phyloP scores from a whole-genome alignment of 2,797 vertebrate species.

The Psittacula echo region DNA sequence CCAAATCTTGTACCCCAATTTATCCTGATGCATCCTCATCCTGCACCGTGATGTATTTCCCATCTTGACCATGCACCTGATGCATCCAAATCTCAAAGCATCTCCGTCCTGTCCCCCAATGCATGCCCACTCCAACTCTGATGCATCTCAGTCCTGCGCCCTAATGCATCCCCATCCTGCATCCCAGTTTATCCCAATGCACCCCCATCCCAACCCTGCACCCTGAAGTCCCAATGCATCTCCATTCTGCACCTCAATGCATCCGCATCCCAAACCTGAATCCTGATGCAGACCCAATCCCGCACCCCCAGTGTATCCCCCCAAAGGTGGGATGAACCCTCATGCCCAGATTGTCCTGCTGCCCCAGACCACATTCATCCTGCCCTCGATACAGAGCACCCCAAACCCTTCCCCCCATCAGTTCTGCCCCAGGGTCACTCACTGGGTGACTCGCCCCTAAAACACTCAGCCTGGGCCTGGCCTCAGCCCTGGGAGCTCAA shows the following conservation, averaged over 20 bases:
- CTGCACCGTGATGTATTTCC: background rate
- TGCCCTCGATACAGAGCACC: fast-evolving
- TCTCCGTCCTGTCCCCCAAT: background rate
- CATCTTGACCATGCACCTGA: background rate
- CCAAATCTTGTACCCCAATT: background rate
- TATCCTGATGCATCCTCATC: background rate
- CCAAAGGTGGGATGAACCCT: background rate
- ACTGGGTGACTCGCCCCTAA: too few species aligned
- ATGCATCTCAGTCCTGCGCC: background rate
- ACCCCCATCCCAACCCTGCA: background rate
- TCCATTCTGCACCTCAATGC: background rate
- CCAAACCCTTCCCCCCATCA: background rate
- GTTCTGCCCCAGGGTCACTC: background rate
- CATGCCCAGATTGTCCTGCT: background rate
- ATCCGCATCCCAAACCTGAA: background rate
- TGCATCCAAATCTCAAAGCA: background rate
- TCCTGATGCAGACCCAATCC: background rate
- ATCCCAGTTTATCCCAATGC: background rate
- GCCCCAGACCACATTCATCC: background rate
- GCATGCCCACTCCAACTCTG: background rate
- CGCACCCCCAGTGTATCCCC: background rate
- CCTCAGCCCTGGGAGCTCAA: too few species aligned
- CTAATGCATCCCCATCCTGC: background rate
- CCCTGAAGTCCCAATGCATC: too few species aligned
- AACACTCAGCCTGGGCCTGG: too few species aligned